Evolutionary conservation across 1,140 invertebrate genomes (phyloP), one percentile per base, ranked within the genome.

Genomic region (Varroa destructor): DNA sequence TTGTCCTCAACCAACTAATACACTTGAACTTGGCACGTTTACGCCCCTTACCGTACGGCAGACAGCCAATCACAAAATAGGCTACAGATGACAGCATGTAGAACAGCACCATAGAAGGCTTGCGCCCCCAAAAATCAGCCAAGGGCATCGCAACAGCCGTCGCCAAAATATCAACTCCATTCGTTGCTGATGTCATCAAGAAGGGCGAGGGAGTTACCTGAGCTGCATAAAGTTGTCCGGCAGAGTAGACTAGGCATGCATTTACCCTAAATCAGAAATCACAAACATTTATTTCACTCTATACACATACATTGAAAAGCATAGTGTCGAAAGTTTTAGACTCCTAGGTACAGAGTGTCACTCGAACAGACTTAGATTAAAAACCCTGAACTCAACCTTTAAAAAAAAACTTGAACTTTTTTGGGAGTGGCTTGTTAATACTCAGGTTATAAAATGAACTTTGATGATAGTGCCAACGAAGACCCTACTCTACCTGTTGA

Each of bases 21-120:
- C 25, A 25, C 25, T 25, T 25, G 25, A 25, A 25, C 25, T 25
- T 25, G 25, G 25, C 25, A 25, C 25, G 25, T 25, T 25, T 25
- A 25, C 0, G 25, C 25, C 25, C 25, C 61, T 67, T 37, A 67
- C 61, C 40, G 12, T 67, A 12, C 12, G 61, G 46, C 14, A 67
- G 14, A 12, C 14, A 46, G 40, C 61, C 61, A 36, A 67, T 67
- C 1, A 67, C 46, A 46, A 67, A 67, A 46, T 67, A 67, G 1
- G 61, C 40, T 14, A 67, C 37, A 8, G 61, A 12, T 40, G 61
- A 67, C 1, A 67, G 2, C 40, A 67, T 67, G 8, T 67, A 67
- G 61, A 67, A 67, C 37, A 67, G 40, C 61, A 67, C 40, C 61
- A 67, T 67, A 3, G 61, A 67, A 3, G 61, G 61, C 61, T 67